Evolutionary conservation across 2,113 vertebrate species (phyloP), one percentile per base, ranked within the genome.

Genomic region (Melanostigma gelatinosum): DNA sequence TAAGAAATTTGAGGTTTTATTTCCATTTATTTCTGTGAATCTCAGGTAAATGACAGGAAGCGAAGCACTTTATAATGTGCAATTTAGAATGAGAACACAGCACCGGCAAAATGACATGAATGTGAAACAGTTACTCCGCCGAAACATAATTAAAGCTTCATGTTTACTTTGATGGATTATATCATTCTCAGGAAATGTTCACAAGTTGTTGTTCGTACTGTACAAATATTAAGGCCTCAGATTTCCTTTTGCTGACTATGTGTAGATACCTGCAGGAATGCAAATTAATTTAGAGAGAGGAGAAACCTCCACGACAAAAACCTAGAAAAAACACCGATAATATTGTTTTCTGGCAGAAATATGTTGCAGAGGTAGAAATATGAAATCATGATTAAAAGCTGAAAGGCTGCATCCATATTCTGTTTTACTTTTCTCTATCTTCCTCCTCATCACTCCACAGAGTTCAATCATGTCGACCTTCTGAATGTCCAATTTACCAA

Each of bases 1-100:
- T 69, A 78, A 66, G 22, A 44, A 46, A 44, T 74, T 63, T 69
- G 12, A 44, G 15, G 52, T 55, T 50, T 77, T 62, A 54, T 72
- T 78, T 70, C 12, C 4, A 11, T 70, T 78, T 71, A 18, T 38
- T 36, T 62, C 10, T 58, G 36, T 57, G 54, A 16, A 27, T 86
- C 46, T 57, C 46, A 42, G 48, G 22, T 80, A 58, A 80, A 73
- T 36, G 48, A 58, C 48, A 72, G 27, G 24, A 57, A 42, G 52
- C 0, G 4, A 8, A 62, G 48, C 5, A 4, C 22, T n/a, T 34
- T 40, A 8, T 42, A 60, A 77, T 64, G 63, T 16, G 0, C 18
- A 63, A 5, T 70, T 77, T 32, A 48, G 13, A 20, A 24, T 22
- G 24, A 50, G 4, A 58, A 60, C 34, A 64, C 15, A 63, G 20